Evolutionary conservation across 2,888 invertebrate genomes (phyloP).

Genomic region (Nasonia oneida): DNA sequence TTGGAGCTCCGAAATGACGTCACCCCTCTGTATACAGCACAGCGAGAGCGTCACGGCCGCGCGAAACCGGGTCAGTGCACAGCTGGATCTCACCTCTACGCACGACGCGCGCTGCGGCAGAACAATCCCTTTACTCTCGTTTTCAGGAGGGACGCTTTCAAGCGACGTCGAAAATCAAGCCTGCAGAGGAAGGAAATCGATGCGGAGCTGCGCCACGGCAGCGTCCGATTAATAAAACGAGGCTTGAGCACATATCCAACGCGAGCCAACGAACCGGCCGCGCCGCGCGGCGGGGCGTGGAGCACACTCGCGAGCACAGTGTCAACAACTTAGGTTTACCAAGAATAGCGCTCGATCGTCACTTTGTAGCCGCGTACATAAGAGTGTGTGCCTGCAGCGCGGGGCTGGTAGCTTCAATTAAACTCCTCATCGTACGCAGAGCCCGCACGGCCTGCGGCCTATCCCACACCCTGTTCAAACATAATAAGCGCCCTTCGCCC

Average conservation of each 20-base stretch:
- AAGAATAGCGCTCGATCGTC: slow-evolving; percentile 47
- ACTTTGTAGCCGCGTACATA: slow-evolving; percentile 14
- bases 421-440: slow-evolving; percentile 26
- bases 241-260: not conserved
- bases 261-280: not conserved
- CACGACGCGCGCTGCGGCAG: not conserved
- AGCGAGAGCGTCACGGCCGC: slow-evolving; percentile 68
- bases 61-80: slow-evolving; percentile 70
- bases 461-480: slow-evolving; percentile 44
- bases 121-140: not conserved
- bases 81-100: slow-evolving; percentile 63
- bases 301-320: slow-evolving; percentile 62
- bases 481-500: slow-evolving; percentile 35
- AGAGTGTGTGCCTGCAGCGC: not conserved
- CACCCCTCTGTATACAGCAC: slow-evolving; percentile 56
- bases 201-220: not conserved
- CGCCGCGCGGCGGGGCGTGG: slow-evolving; percentile 43
- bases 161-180: not conserved
- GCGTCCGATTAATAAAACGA: slow-evolving; percentile 18
- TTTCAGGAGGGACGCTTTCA: no score
- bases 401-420: slow-evolving; percentile 44
- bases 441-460: not conserved
- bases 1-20: slow-evolving; percentile 71
- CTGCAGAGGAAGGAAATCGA: not conserved
- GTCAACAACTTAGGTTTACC: slow-evolving; percentile 71